These are phyloP conservation scores for Syrphus vitripennis DNA, from an alignment of 2,888 invertebrate species.

Conservation along the genomic window DNA sequence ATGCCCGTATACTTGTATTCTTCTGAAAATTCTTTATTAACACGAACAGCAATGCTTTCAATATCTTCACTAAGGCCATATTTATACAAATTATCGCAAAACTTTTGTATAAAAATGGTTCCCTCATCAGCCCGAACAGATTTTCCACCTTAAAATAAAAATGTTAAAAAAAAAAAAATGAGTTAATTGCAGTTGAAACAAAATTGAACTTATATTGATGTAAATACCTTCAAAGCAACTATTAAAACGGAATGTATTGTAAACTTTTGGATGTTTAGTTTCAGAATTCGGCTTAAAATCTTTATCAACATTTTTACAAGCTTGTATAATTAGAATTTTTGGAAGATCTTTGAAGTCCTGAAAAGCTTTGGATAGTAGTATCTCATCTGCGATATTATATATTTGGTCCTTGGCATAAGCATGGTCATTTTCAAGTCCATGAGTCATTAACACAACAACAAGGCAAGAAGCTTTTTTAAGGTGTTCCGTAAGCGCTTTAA, in stretches of 20 bases:
- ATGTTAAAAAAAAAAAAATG: too few species aligned
- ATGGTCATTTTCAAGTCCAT: conserved; percentile 1
- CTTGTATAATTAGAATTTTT: conserved; percentile 31
- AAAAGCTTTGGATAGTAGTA: conserved; percentile 9
- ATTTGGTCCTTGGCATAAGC: not conserved
- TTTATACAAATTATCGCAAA: not conserved
- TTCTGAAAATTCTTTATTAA: not conserved
- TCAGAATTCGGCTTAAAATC: not conserved
- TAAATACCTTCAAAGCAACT: conserved; percentile 38
- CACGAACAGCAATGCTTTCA: not conserved
- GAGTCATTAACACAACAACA: conserved; percentile 31
- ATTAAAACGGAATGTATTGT: conserved; percentile 11
- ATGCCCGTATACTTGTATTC: not conserved
- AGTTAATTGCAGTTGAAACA: not conserved
- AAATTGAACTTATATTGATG: not conserved
- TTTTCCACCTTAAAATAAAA: not conserved
- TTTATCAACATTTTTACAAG: conserved; percentile 7
- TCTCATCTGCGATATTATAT: conserved; percentile 23
- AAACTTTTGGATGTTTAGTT: not conserved
- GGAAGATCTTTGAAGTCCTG: not conserved
- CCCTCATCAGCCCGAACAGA: not conserved
- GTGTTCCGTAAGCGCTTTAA: not conserved
- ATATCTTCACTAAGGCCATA: not conserved
- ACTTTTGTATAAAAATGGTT: not conserved
- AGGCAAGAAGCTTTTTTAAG: not conserved